A percentile compares a stretch with the other conserved stretches of the same genome.
These are phyloP conservation scores for Cheirogaleus major DNA, from an alignment of 2,797 vertebrate genomes.

Conservation along the genomic window DNA sequence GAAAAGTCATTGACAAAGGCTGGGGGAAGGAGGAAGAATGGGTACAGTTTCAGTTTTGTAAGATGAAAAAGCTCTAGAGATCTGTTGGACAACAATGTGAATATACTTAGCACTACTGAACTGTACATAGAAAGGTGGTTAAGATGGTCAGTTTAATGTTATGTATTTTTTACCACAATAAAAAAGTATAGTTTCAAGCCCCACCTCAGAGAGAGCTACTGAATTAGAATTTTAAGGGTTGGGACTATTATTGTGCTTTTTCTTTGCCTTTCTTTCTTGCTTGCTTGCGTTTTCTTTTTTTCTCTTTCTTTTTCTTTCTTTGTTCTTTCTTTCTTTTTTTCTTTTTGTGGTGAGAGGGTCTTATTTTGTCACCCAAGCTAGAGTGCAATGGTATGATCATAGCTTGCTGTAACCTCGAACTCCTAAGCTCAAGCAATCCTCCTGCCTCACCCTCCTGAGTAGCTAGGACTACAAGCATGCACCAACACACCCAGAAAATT, in stretches of 20 bases:
- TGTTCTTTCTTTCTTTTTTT: no score
- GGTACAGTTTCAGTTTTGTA: neutral
- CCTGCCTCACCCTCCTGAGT: neutral
- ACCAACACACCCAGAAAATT: neutral
- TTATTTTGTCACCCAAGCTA: neutral
- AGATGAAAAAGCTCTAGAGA: neutral
- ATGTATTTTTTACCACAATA: neutral
- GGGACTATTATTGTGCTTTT: neutral
- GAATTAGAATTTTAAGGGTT: neutral
- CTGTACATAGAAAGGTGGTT: neutral
- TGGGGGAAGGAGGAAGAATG: neutral
- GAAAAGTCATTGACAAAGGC: neutral
- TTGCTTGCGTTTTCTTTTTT: fast-evolving
- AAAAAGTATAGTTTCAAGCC: neutral
- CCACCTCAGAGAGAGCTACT: neutral
- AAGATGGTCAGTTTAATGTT: neutral
- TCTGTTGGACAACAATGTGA: neutral
- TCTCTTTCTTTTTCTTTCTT: no score
- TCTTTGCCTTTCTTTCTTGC: neutral
- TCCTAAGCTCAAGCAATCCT: neutral
- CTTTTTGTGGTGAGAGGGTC: neutral
- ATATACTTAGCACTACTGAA: neutral
- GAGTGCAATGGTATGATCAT: neutral
- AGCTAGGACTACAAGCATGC: neutral
- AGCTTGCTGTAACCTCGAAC: neutral